These are phyloP conservation scores for Pholis gunnellus DNA, from an alignment of 2,113 vertebrate genomes.

Conservation along the genomic window DNA sequence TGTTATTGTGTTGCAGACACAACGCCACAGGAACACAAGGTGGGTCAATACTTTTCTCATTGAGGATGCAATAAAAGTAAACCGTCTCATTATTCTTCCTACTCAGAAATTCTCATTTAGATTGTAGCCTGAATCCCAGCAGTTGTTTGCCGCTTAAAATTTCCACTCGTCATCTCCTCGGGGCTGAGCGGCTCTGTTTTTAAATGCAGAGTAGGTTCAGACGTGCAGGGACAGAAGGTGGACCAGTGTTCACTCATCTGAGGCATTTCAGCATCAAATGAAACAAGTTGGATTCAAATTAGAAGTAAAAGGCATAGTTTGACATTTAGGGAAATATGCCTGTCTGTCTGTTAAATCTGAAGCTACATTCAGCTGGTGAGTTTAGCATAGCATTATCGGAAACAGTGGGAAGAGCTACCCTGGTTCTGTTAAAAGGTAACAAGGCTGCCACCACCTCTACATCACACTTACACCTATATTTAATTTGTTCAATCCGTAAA, in stretches of 20 bases:
- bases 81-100: constrained; percentile 70
- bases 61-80: constrained; percentile 72
- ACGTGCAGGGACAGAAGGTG: not conserved
- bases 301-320: not conserved
- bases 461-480: not conserved
- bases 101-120: constrained; percentile 73
- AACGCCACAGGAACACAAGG: constrained; percentile 61
- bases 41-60: constrained; percentile 72
- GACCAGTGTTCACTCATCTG: not conserved
- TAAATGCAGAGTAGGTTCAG: constrained; percentile 8
- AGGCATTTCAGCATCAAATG: not conserved
- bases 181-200: constrained; percentile 33
- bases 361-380: not conserved
- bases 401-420: not conserved
- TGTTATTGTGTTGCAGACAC: constrained; percentile 66
- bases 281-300: constrained; percentile 1
- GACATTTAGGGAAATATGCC: not conserved
- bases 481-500: not conserved
- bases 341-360: not conserved
- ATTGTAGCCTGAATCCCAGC: constrained; percentile 41
- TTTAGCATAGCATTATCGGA: not conserved
- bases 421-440: not conserved
- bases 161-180: constrained; percentile 47
- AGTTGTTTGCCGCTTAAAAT: constrained; percentile 50
- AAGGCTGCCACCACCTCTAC: not conserved